Conservation (phyloP, 2,888 invertebrate genomes). For the Synanthedon tipuliformis region DNA sequence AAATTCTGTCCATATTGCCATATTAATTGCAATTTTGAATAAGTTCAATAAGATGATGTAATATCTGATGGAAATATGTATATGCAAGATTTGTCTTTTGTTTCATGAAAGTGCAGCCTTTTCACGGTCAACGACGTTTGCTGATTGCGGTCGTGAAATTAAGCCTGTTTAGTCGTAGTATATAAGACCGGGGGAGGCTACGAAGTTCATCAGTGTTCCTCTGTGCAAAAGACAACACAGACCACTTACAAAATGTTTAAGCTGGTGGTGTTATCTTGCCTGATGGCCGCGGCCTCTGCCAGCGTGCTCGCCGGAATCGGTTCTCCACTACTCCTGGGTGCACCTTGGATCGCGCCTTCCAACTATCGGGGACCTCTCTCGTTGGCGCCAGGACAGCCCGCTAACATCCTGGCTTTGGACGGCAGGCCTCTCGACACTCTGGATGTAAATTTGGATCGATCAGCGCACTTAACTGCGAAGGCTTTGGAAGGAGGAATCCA, state of each 20-base stretch:
- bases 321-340: constrained; percentile 22
- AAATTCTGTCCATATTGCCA: no score
- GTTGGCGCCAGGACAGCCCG: constrained; percentile 57
- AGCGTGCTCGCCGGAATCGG: constrained; percentile 13
- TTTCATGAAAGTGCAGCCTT: constrained; percentile 8
- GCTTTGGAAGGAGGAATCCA: constrained; percentile 30
- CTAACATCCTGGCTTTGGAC: constrained; percentile 48
- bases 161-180: constrained; percentile 25
- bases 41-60: no score
- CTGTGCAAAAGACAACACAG: constrained; percentile 45
- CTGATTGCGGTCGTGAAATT: constrained; percentile 31
- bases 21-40: no score
- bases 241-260: constrained; percentile 60
- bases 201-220: constrained; percentile 42
- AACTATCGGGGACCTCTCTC: constrained; percentile 55
- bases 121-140: constrained; percentile 40
- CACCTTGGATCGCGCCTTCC: constrained; percentile 22
- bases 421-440: constrained; percentile 58
- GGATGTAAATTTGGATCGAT: constrained; percentile 56
- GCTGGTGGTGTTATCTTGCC: constrained; percentile 73
- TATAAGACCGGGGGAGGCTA: constrained; percentile 27
- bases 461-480: constrained; percentile 51
- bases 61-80: no score
- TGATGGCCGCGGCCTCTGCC: constrained; percentile 65
- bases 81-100: no score